Conservation (phyloP, 2,888 invertebrate species). For the Agonopterix arenella region DNA sequence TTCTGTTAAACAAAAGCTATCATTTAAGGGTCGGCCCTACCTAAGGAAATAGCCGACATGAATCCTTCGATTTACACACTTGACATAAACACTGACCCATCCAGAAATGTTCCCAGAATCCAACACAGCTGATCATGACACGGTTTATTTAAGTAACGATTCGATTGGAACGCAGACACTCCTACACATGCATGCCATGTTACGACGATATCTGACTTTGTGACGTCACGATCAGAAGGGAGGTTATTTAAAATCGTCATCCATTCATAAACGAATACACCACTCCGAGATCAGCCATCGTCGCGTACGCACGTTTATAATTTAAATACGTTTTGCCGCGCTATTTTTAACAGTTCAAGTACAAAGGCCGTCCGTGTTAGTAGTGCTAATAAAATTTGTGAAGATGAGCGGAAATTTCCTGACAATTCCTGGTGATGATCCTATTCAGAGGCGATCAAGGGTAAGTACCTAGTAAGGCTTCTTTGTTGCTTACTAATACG, state of each 20-base stretch:
- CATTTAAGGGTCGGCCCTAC: too few species aligned
- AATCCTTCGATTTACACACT: neutral
- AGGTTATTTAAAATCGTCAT: constrained; percentile 67
- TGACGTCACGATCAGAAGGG: constrained; percentile 38
- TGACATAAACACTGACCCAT: neutral
- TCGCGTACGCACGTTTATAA: constrained; percentile 52
- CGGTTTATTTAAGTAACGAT: constrained; percentile 46
- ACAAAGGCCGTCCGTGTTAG: constrained; percentile 27
- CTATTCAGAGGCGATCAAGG: constrained; percentile 56
- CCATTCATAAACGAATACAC: constrained; percentile 62
- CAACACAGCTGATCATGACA: constrained; percentile 34
- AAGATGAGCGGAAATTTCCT: constrained; percentile 72
- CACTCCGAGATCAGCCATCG: constrained; percentile 48
- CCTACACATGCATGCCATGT: constrained; percentile 26
- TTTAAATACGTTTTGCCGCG: constrained; percentile 16
- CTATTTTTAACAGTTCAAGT: constrained; percentile 29
- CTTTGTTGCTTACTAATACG: neutral
- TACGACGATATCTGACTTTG: constrained; percentile 18
- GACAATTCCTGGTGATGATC: constrained; percentile 63
- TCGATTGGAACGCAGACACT: constrained; percentile 52
- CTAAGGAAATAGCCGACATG: too few species aligned
- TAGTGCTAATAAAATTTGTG: constrained; percentile 23
- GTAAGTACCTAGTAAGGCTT: constrained; percentile 36
- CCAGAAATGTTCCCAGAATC: constrained; percentile 20
- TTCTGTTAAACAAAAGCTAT: too few species aligned